A percentile compares a stretch with the other conserved stretches of the same genome.
Evolutionary conservation across 1,140 invertebrate species (phyloP).

Genomic region (Drosophila obscura): DNA sequence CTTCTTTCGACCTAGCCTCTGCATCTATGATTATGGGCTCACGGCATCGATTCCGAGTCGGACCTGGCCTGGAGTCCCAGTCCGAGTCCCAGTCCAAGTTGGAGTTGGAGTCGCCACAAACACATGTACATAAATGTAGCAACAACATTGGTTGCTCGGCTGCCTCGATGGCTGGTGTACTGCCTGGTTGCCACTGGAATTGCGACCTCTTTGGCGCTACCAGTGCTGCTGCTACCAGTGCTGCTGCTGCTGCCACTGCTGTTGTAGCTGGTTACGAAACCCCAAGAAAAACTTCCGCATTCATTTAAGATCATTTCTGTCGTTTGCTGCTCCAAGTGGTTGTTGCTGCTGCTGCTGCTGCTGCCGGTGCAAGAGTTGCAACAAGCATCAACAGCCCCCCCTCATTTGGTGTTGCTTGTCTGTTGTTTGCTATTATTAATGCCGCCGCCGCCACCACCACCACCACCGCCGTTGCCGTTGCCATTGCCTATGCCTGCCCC

Average conservation of each 20-base stretch:
- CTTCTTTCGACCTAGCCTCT: constrained; percentile 66
- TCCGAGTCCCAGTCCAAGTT: background rate
- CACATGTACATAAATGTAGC: constrained; percentile 73
- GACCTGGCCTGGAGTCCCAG: constrained; percentile 4
- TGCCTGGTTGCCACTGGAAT: constrained; percentile 74
- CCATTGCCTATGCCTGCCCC: background rate
- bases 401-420: constrained; percentile 75
- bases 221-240: constrained; percentile 25
- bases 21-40: constrained; percentile 80
- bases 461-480: constrained; percentile 9
- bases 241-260: constrained; percentile 30
- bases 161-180: constrained; percentile 16
- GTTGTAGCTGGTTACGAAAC: constrained; percentile 83
- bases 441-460: constrained; percentile 41
- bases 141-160: constrained; percentile 70
- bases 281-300: constrained; percentile 84
- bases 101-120: constrained; percentile 31
- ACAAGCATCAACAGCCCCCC: constrained; percentile 65
- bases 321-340: constrained; percentile 75
- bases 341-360: constrained; percentile 54
- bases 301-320: constrained; percentile 84
- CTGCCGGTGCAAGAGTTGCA: constrained; percentile 68
- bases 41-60: constrained; percentile 66
- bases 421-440: constrained; percentile 78
- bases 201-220: constrained; percentile 78